phyloP scores from a whole-genome alignment of 2,113 vertebrate species.

The Psittacus erithacus region DNA sequence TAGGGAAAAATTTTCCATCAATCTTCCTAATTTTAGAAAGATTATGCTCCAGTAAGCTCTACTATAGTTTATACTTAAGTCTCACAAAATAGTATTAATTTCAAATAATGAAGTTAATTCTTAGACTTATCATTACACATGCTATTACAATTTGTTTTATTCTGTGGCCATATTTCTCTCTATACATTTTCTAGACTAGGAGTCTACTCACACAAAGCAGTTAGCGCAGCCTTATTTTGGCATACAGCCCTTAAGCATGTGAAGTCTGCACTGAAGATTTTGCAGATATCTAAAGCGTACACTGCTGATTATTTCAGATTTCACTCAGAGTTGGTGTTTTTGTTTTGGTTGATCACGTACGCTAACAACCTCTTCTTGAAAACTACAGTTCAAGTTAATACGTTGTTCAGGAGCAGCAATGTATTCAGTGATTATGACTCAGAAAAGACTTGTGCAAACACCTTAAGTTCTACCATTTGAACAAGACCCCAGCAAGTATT shows the following conservation, averaged over 20 bases:
- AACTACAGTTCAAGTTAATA: neutral
- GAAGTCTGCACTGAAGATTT: neutral
- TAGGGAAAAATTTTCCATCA: neutral
- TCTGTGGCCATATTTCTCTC: neutral
- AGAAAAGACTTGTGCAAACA: neutral
- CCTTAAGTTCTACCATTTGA: neutral
- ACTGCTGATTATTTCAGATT: neutral
- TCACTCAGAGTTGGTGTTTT: neutral
- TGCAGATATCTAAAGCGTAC: fast-evolving
- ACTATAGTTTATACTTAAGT: neutral
- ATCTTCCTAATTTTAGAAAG: neutral
- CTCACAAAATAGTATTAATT: neutral
- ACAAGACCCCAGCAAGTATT: neutral
- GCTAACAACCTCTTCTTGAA: neutral
- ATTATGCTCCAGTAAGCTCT: neutral
- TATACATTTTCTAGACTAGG: neutral
- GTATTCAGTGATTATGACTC: neutral
- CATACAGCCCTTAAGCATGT: neutral
- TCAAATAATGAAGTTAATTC: neutral
- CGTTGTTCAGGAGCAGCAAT: neutral
- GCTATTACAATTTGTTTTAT: neutral
- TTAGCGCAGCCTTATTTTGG: neutral
- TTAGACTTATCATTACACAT: neutral
- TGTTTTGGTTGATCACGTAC: neutral
- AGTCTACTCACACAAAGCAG: neutral